A percentile compares a stretch with the other conserved stretches of the same genome.
phyloP scores from a whole-genome alignment of 1,140 invertebrate genomes.

The Eumeta japonica region DNA sequence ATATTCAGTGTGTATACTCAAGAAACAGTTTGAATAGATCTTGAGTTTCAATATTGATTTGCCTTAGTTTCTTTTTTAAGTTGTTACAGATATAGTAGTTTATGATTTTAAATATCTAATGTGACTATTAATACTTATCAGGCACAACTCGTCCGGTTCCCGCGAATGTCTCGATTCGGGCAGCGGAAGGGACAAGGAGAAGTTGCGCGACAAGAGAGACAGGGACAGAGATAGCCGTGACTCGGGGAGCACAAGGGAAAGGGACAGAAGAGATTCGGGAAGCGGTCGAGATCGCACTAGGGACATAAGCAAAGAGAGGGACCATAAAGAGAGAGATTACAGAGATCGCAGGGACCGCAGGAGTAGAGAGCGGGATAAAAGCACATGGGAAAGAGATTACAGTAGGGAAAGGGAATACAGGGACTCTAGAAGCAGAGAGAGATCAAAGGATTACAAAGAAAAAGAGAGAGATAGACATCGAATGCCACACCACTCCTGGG shows the following conservation, averaged over 20 bases:
- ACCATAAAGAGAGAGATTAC: conserved; percentile 15
- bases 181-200: conserved; percentile 52
- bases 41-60: too few relatives aligned
- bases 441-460: conserved; percentile 45
- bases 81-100: not conserved
- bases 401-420: conserved; percentile 52
- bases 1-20: too few relatives aligned
- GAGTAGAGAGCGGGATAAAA: conserved; percentile 16
- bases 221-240: conserved; percentile 57
- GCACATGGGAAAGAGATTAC: conserved; percentile 42
- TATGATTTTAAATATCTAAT: too few relatives aligned
- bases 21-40: too few relatives aligned
- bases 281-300: conserved; percentile 38
- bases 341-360: conserved; percentile 35
- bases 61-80: not conserved
- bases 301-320: conserved; percentile 38
- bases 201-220: conserved; percentile 35
- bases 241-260: conserved; percentile 38
- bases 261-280: conserved; percentile 35
- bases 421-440: conserved; percentile 44
- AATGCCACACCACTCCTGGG: conserved; percentile 39
- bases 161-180: conserved; percentile 52
- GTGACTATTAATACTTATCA: conserved; percentile 17
- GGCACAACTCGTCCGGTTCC: conserved; percentile 52
- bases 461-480: conserved; percentile 38